These are phyloP conservation scores for Prostheceraeus crozeri DNA, from an alignment of 2,888 invertebrate genomes.

Conservation along the genomic window DNA sequence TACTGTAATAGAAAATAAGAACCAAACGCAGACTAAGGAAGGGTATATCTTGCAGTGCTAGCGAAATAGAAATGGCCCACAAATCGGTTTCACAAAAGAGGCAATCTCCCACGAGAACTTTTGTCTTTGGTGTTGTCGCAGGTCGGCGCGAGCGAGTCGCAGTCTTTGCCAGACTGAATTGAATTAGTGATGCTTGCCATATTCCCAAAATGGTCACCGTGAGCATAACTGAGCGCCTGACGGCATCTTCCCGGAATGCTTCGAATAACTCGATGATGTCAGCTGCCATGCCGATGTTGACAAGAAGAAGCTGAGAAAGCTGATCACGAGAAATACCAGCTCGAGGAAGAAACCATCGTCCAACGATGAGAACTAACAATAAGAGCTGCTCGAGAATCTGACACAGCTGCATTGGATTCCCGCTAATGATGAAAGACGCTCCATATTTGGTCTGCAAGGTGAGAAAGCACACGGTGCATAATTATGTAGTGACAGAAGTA, in stretches of 20 bases:
- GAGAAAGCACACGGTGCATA: too few species aligned
- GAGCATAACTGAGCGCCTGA: conserved; percentile 63
- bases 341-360: conserved; percentile 50
- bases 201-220: conserved; percentile 60
- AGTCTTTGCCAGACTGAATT: conserved; percentile 59
- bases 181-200: conserved; percentile 53
- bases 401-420: too few species aligned
- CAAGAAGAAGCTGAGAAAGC: conserved; percentile 48
- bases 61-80: conserved; percentile 50
- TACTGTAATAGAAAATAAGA: conserved; percentile 75
- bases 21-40: conserved; percentile 61
- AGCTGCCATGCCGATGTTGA: conserved; percentile 50
- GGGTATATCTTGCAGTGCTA: conserved; percentile 53
- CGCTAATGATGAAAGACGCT: too few species aligned
- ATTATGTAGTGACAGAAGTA: too few species aligned
- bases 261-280: conserved; percentile 72
- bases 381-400: conserved; percentile 46
- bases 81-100: conserved; percentile 43
- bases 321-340: conserved; percentile 47
- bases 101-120: conserved; percentile 27
- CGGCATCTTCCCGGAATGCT: conserved; percentile 64
- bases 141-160: conserved; percentile 35
- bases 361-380: conserved; percentile 46
- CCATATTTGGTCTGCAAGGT: too few species aligned
- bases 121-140: conserved; percentile 33